phyloP scores from a whole-genome alignment of 2,888 invertebrate genomes.

The Epirrhoe tristata region DNA sequence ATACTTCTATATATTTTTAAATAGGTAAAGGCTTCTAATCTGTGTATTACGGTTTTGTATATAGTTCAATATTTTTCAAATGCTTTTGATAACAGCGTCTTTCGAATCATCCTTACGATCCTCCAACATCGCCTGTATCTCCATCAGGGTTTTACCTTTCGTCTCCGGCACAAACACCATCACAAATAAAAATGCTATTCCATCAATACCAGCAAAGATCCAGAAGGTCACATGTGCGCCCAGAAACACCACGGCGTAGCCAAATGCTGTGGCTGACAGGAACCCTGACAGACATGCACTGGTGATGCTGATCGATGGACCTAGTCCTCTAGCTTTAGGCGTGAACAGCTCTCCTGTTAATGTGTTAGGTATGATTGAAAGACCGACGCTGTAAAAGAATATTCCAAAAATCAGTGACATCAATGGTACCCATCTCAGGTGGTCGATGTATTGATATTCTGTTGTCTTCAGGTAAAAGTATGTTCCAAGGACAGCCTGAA shows the following conservation, averaged over 20 bases:
- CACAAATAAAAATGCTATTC: not conserved
- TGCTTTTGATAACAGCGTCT: too few relatives aligned
- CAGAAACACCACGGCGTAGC: not conserved
- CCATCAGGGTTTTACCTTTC: not conserved
- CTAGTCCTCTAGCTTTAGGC: not conserved
- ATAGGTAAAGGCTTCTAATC: too few relatives aligned
- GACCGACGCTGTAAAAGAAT: not conserved
- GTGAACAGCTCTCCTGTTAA: not conserved
- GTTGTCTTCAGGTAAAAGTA: conserved; percentile 53
- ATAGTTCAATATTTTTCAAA: too few relatives aligned
- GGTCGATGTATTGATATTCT: conserved; percentile 39
- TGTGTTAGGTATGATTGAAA: not conserved
- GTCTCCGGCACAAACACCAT: not conserved
- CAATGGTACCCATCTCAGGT: conserved; percentile 56
- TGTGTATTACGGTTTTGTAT: too few relatives aligned
- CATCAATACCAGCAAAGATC: not conserved
- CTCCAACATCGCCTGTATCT: not conserved
- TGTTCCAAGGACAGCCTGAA: conserved; percentile 53
- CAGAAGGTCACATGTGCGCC: not conserved
- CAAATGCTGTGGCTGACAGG: not conserved
- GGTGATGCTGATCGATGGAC: not conserved
- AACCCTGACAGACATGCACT: not conserved
- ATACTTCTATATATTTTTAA: too few relatives aligned
- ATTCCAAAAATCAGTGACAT: conserved; percentile 13
- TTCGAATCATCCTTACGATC: too few relatives aligned